Evolutionary conservation across 2,113 vertebrate genomes (phyloP).

Genomic region (Apeltes quadracus): DNA sequence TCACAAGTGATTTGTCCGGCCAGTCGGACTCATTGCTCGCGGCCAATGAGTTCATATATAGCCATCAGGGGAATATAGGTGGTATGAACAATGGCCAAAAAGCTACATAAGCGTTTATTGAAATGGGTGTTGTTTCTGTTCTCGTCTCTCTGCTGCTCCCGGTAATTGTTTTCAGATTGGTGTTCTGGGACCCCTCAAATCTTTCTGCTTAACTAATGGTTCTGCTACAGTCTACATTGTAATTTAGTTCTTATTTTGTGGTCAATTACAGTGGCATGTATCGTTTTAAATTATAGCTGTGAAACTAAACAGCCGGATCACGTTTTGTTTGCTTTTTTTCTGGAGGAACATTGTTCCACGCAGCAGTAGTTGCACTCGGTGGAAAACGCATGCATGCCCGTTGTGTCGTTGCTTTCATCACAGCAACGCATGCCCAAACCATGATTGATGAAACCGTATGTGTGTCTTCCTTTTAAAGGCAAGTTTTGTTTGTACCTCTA

Average conservation of each 20-base stretch:
- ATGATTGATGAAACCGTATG: neutral
- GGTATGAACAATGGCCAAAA: conserved; percentile 44
- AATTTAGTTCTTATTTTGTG: conserved; percentile 47
- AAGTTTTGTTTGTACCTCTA: conserved; percentile 1
- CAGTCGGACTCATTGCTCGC: conserved; percentile 2
- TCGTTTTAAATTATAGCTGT: conserved; percentile 20
- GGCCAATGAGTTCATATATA: conserved; percentile 21
- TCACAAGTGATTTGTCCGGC: conserved; percentile 7
- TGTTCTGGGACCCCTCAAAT: conserved; percentile 32
- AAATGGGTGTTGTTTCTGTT: conserved; percentile 42
- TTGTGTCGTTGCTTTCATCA: conserved; percentile 3
- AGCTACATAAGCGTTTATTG: conserved; percentile 28
- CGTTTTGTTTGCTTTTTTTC: conserved; percentile 20
- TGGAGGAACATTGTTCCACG: neutral
- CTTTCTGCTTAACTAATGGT: conserved; percentile 53
- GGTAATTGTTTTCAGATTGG: conserved; percentile 71
- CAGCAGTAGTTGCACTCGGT: neutral
- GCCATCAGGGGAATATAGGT: conserved; percentile 19
- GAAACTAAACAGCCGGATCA: conserved; percentile 27
- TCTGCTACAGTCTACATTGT: conserved; percentile 20
- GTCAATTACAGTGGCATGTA: conserved; percentile 55
- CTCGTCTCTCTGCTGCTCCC: conserved; percentile 6
- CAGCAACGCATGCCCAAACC: neutral
- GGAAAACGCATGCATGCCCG: conserved; percentile 2
- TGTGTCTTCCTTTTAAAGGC: neutral